phyloP scores from a whole-genome alignment of 2,888 invertebrate species.

The Chydorus sphaericus region DNA sequence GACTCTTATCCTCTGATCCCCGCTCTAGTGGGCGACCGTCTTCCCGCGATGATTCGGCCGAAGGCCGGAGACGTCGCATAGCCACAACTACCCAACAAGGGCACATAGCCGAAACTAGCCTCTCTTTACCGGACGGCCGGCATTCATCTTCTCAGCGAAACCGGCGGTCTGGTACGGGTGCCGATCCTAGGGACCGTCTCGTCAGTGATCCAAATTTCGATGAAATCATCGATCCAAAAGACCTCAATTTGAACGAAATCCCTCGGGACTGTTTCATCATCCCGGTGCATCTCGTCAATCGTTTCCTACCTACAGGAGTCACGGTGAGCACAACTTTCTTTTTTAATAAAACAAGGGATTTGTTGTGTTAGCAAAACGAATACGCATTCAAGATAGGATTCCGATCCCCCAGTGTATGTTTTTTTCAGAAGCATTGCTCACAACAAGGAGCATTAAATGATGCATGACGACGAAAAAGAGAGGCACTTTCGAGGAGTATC shows the following conservation, averaged over 20 bases:
- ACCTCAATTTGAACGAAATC: conserved; percentile 14
- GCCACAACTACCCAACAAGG: too few species aligned
- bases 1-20: neutral
- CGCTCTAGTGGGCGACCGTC: neutral
- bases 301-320: conserved; percentile 78
- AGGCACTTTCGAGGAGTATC: too few species aligned
- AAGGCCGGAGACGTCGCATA: neutral
- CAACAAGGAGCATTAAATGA: too few species aligned
- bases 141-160: conserved; percentile 16
- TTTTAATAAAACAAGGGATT: neutral
- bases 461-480: too few species aligned
- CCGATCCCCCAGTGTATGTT: too few species aligned
- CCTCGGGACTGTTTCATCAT: conserved; percentile 79
- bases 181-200: neutral
- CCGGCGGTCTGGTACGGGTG: neutral
- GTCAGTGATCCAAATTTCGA: neutral
- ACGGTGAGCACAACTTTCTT: conserved; percentile 47
- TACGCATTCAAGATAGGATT: too few species aligned
- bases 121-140: conserved; percentile 17
- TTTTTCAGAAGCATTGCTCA: too few species aligned
- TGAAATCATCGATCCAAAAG: conserved; percentile 9
- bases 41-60: neutral
- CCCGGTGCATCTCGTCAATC: conserved; percentile 71
- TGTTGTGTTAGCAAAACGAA: too few species aligned
- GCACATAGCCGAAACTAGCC: conserved; percentile 1